Percentiles rank a stretch among this genome's conserved stretches.
These are phyloP conservation scores for Machimus rusticus DNA, from an alignment of 2,888 invertebrate species.

Conservation along the genomic window DNA sequence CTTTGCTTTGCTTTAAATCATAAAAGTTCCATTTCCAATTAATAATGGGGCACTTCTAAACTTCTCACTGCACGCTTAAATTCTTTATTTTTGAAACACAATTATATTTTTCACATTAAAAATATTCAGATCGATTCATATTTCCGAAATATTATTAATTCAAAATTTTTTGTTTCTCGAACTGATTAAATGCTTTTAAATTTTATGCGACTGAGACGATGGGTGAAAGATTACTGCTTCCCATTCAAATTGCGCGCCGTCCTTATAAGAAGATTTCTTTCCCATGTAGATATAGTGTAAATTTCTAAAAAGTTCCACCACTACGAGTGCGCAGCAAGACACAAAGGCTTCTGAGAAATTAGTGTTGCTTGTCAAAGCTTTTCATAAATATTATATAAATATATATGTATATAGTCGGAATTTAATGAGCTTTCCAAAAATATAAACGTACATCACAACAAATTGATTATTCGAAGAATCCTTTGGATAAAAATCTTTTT, in stretches of 20 bases:
- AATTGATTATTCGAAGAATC: background rate
- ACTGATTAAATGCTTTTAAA: background rate
- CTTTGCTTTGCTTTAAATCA: background rate
- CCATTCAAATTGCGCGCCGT: conserved; percentile 19
- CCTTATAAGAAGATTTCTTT: conserved; percentile 16
- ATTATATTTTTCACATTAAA: background rate
- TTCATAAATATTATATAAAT: background rate
- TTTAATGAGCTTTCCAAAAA: background rate
- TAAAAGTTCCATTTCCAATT: background rate
- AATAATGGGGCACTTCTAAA: background rate
- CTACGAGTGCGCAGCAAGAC: background rate
- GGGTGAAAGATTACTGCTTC: background rate
- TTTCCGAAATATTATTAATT: background rate
- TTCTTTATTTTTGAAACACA: background rate
- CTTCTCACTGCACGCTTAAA: background rate
- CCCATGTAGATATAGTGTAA: background rate
- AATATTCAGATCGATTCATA: background rate
- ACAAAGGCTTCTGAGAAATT: background rate
- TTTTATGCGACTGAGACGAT: background rate
- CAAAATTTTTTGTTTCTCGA: background rate
- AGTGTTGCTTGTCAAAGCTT: background rate
- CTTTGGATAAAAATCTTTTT: background rate
- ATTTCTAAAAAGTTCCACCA: background rate
- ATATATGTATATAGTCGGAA: background rate
- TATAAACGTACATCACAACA: background rate